Conservation (phyloP, 2,888 invertebrate species). For the Sarcophaga caerulescens region DNA sequence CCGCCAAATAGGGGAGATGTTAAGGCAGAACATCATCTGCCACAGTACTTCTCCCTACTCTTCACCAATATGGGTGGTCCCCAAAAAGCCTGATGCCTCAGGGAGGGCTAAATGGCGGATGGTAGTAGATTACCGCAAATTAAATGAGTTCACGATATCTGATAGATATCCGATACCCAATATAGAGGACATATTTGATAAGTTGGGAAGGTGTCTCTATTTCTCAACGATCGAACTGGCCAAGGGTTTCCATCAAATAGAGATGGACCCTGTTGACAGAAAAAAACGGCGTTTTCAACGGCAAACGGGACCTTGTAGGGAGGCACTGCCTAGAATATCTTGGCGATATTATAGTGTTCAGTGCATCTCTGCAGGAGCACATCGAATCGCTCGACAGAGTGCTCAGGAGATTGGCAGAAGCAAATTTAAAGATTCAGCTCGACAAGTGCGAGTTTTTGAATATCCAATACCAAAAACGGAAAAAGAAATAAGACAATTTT, state of each 20-base stretch:
- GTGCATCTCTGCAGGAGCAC: slow-evolving; percentile 59
- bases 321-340: neutral
- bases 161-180: slow-evolving; percentile 55
- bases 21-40: no score
- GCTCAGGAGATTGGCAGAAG: slow-evolving; percentile 4
- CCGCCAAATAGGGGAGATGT: no score
- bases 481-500: no score
- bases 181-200: slow-evolving; percentile 55
- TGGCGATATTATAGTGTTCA: slow-evolving; percentile 71
- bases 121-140: neutral
- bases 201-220: slow-evolving; percentile 56
- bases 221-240: slow-evolving; percentile 59
- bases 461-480: no score
- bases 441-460: neutral
- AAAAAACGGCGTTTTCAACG: slow-evolving; percentile 38
- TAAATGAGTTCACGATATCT: slow-evolving; percentile 47
- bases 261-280: slow-evolving; percentile 56
- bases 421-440: slow-evolving; percentile 55
- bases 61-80: slow-evolving; percentile 49
- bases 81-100: neutral
- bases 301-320: neutral
- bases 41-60: slow-evolving; percentile 54
- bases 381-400: slow-evolving; percentile 33
- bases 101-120: no score
- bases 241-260: slow-evolving; percentile 68